Conservation (phyloP, 1,140 invertebrate species). For the Drosophila lini region DNA sequence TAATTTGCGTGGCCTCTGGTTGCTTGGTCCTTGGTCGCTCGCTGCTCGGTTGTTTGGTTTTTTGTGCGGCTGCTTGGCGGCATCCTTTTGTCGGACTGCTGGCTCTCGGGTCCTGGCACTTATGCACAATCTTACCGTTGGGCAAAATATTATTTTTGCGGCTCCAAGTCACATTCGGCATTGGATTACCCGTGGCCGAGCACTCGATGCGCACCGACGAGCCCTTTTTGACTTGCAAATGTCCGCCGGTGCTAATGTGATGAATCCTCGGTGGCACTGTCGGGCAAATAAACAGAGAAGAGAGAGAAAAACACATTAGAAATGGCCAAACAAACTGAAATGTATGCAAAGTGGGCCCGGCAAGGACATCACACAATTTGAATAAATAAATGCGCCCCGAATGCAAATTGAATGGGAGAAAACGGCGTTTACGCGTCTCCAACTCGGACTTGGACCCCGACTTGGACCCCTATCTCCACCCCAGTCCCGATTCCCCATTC, state of each 20-base stretch:
- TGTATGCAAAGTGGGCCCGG: constrained; percentile 72
- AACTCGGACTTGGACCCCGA: constrained; percentile 16
- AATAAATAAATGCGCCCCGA: constrained; percentile 79
- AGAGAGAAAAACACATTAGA: constrained; percentile 67
- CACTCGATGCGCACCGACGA: constrained; percentile 88
- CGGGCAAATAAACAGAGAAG: constrained; percentile 44
- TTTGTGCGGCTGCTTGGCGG: constrained; percentile 16
- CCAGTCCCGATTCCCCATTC: not conserved
- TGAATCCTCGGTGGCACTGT: constrained; percentile 87
- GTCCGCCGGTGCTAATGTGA: constrained; percentile 86
- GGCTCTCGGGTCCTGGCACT: constrained; percentile 38
- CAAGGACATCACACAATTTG: constrained; percentile 73
- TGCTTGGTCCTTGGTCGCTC: constrained; percentile 2
- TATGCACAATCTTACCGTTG: constrained; percentile 85
- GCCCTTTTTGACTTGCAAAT: constrained; percentile 88
- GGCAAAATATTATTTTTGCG: constrained; percentile 88
- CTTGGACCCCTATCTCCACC: constrained; percentile 1
- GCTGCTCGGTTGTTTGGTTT: not conserved
- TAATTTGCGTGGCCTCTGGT: constrained; percentile 63
- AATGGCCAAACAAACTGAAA: constrained; percentile 59
- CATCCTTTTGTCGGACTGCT: constrained; percentile 27
- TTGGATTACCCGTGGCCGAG: constrained; percentile 88
- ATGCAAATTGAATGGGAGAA: constrained; percentile 81
- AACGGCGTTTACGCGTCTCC: constrained; percentile 72
- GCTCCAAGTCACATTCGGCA: constrained; percentile 88